Evolutionary conservation across 2,888 invertebrate genomes (phyloP), one percentile per base, ranked within the genome.

Genomic region (Teleiodes luculella): DNA sequence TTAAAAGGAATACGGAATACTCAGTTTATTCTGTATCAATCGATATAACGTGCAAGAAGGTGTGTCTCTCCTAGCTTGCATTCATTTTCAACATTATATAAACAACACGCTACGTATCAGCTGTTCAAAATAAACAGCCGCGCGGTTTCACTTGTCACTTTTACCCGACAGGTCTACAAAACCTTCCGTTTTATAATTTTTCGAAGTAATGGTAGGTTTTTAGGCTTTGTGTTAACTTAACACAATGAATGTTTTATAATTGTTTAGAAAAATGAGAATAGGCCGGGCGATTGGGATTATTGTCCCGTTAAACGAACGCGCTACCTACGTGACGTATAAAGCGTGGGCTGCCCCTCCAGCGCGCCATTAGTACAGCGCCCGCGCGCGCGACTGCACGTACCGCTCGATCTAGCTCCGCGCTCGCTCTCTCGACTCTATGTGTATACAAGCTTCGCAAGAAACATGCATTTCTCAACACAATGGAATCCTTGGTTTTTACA

Each of bases 211-310:
- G 41, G 54, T 49, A 51, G 50, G 52, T 24, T 50, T 53, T 16
- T 24, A 43, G 39, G 53, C 45, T 51, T 52, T 57, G 56, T 70
- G 63, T 72, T 68, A n/a, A n/a, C n/a, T 65, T 71, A 65, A 69
- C 64, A 67, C 65, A 65, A 76, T 76, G 70, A 71, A 73, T 69
- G n/a, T 70, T 72, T 74, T 79, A 77, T 82, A 82, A 81, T 85
- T 86, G 81, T 86, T 85, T 83, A 80, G 74, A 84, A 86, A 83
- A 86, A 86, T 81, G 80, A 82, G 85, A 86, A 86, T 87, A 87
- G 86, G 85, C 83, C 83, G 86, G 83, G 83, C 85, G 85, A 86
- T 87, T 70, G 77, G 76, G 76, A 73, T n/a, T n/a, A n/a, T n/a
- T 83, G 86, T 87, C 84, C 88, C 88, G 87, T 87, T 88, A 87